phyloP scores from a whole-genome alignment of 2,113 vertebrate species.

The Dryoscopus gambensis region DNA sequence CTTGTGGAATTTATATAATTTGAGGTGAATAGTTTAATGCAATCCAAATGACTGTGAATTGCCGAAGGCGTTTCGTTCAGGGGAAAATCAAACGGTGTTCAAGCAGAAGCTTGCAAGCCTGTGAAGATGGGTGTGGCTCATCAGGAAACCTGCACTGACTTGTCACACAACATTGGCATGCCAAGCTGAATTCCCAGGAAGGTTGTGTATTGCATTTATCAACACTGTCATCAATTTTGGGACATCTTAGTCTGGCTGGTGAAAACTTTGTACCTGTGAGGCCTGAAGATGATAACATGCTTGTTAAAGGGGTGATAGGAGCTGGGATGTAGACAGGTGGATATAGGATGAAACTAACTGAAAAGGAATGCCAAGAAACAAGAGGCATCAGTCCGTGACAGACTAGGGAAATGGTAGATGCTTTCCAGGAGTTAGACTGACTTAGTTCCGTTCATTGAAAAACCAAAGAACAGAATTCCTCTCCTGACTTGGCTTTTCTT shows the following conservation, averaged over 20 bases:
- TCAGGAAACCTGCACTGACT: neutral
- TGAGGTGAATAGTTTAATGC: neutral
- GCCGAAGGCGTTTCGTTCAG: neutral
- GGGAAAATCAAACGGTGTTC: neutral
- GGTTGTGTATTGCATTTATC: neutral
- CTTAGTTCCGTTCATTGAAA: neutral
- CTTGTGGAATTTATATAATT: neutral
- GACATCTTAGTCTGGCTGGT: neutral
- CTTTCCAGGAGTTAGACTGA: neutral
- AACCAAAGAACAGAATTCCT: neutral
- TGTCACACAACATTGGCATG: neutral
- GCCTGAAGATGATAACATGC: too few relatives aligned
- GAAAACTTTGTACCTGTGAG: neutral
- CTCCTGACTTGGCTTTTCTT: neutral
- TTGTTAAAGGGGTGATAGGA: neutral
- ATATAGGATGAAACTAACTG: neutral
- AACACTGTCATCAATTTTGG: neutral
- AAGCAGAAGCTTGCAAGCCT: neutral
- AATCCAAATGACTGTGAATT: neutral
- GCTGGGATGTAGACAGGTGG: neutral
- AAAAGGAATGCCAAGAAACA: neutral
- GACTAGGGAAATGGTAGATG: neutral
- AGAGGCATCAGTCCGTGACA: neutral
- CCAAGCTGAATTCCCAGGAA: neutral
- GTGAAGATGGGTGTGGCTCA: fast-evolving